Conservation (phyloP, 2,113 vertebrate species). For the Vidua macroura region DNA sequence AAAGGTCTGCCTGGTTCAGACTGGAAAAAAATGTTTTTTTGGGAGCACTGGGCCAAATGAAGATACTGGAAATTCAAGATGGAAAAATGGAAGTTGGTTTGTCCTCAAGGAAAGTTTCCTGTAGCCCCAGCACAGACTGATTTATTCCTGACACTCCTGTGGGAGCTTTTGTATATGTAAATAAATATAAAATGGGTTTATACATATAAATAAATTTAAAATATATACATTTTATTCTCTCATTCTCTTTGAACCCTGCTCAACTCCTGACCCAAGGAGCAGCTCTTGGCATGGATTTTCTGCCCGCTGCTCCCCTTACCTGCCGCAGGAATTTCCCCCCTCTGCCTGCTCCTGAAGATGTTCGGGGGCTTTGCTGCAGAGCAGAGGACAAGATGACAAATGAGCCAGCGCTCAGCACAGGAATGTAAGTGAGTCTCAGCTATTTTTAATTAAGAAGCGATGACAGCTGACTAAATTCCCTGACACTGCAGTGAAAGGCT, state of each 20-base stretch:
- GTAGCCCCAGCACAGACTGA: neutral
- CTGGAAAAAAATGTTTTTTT: neutral
- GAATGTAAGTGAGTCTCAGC: slow-evolving; percentile 52
- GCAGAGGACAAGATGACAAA: slow-evolving; percentile 44
- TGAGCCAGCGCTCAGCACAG: neutral
- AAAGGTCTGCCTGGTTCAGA: neutral
- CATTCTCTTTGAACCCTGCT: neutral
- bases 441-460: slow-evolving; percentile 77
- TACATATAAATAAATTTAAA: neutral
- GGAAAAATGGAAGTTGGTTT: neutral
- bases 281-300: neutral
- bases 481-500: slow-evolving; percentile 66
- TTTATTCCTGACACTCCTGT: neutral
- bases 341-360: neutral
- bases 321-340: neutral
- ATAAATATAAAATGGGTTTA: neutral
- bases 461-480: slow-evolving; percentile 73
- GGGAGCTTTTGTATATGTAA: neutral
- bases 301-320: neutral
- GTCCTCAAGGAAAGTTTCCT: neutral
- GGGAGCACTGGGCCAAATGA: neutral
- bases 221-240: neutral
- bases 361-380: neutral
- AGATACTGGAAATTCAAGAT: neutral
- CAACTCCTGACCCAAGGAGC: neutral